Evolutionary conservation across 2,888 invertebrate genomes (phyloP).

Genomic region (Catocala fraxini): DNA sequence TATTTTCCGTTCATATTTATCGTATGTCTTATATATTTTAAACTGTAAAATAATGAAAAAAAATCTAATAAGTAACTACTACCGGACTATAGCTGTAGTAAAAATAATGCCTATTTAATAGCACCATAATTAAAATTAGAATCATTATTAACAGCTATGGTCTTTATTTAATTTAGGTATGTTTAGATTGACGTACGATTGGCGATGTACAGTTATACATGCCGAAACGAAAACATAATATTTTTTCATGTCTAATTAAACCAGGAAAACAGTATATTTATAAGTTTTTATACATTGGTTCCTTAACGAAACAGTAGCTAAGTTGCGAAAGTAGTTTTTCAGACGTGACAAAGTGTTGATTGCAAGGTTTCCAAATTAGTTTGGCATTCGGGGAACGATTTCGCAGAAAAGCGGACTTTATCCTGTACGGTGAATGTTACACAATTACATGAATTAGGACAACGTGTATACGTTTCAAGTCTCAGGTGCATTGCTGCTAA

Average conservation of each 20-base stretch:
- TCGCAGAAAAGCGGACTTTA: conserved; percentile 26
- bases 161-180: too few species aligned
- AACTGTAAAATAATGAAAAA: too few species aligned
- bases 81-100: too few species aligned
- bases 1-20: too few species aligned
- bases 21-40: too few species aligned
- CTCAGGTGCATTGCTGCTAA: conserved; percentile 16
- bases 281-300: conserved; percentile 8
- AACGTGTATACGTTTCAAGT: conserved; percentile 6
- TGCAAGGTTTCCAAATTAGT: conserved; percentile 33
- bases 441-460: conserved; percentile 22
- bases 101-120: too few species aligned
- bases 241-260: neutral
- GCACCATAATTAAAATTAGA: too few species aligned
- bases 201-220: too few species aligned
- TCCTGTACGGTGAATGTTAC: conserved; percentile 18
- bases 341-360: conserved; percentile 41
- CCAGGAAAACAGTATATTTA: neutral
- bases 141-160: too few species aligned
- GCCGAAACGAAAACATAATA: too few species aligned
- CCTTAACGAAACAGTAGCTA: conserved; percentile 11
- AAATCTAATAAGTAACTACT: too few species aligned
- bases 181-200: too few species aligned
- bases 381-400: conserved; percentile 31
- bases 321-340: conserved; percentile 25